Percentiles rank a stretch among this genome's conserved stretches.
These are phyloP conservation scores for Myotis brandtii DNA, from an alignment of 2,113 vertebrate genomes.

Conservation along the genomic window DNA sequence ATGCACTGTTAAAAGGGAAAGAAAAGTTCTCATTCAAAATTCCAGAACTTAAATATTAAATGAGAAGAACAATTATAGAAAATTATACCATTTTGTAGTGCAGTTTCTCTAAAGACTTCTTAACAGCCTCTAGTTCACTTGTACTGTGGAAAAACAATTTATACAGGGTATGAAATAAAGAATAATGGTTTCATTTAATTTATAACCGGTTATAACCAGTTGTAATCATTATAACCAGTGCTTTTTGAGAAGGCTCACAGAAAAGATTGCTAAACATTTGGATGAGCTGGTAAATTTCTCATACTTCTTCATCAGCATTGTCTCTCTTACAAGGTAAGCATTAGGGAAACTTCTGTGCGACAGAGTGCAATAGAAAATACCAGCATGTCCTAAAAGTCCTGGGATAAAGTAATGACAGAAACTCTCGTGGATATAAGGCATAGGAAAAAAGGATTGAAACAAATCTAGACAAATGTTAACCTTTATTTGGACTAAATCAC, in stretches of 20 bases:
- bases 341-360: not conserved
- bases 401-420: not conserved
- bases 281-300: constrained; percentile 33
- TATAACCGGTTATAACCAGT: not conserved
- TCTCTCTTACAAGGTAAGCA: constrained; percentile 32
- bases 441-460: not conserved
- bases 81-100: not conserved
- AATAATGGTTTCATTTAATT: constrained; percentile 38
- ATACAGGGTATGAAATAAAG: not conserved
- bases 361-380: not conserved
- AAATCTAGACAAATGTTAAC: constrained; percentile 68
- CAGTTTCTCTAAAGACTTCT: constrained; percentile 36
- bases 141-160: constrained; percentile 41
- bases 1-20: not conserved
- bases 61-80: constrained; percentile 23
- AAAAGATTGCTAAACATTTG: constrained; percentile 25
- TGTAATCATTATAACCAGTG: not conserved
- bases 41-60: constrained; percentile 56
- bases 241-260: constrained; percentile 29
- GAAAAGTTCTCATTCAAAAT: constrained; percentile 32
- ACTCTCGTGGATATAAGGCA: not conserved
- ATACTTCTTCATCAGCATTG: constrained; percentile 18
- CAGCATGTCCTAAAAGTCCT: constrained; percentile 37
- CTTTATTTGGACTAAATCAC: constrained; percentile 68
- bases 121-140: not conserved